Evolutionary conservation across 1,140 invertebrate species (phyloP).

Genomic region (Panulirus ornatus): DNA sequence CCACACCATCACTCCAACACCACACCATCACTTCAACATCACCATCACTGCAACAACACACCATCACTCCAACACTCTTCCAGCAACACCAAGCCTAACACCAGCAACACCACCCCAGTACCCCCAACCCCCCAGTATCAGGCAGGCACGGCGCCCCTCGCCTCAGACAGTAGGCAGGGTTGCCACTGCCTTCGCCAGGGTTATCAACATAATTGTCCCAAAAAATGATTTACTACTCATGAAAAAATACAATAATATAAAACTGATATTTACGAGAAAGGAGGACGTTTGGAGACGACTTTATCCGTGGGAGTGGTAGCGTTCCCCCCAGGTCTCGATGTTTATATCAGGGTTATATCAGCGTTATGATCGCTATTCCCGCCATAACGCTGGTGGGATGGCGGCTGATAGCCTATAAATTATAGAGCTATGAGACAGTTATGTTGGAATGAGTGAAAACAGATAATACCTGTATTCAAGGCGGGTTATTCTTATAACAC

Average conservation of each 20-base stretch:
- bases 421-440: slow-evolving; percentile 60
- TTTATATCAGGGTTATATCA: slow-evolving; percentile 48
- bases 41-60: background rate
- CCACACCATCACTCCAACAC: background rate
- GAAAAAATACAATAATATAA: slow-evolving; percentile 50
- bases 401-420: slow-evolving; percentile 62
- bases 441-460: slow-evolving; percentile 62
- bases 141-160: background rate
- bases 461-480: slow-evolving; percentile 15
- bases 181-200: background rate
- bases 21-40: background rate
- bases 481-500: background rate
- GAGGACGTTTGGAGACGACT: slow-evolving; percentile 23
- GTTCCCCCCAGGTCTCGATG: background rate
- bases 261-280: slow-evolving; percentile 39
- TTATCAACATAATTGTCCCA: background rate
- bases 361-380: slow-evolving; percentile 61
- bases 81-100: too few relatives aligned
- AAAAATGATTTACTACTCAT: background rate
- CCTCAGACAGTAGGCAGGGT: too few relatives aligned
- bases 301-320: background rate
- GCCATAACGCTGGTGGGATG: slow-evolving; percentile 55
- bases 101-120: background rate
- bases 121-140: background rate
- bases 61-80: background rate